Conservation (phyloP, 2,888 invertebrate genomes). For the Dryobotodes eremita region DNA sequence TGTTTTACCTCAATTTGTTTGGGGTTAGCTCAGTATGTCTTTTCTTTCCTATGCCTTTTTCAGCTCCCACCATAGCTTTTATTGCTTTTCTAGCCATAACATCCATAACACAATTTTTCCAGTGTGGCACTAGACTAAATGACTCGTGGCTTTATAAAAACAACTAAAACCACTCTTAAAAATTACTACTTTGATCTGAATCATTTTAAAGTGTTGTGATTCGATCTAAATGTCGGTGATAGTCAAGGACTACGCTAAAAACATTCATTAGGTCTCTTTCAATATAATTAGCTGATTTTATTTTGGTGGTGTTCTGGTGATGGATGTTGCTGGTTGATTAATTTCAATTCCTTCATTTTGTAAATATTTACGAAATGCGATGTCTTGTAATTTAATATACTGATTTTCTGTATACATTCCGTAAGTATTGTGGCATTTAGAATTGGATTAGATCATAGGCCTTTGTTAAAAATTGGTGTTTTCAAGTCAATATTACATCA, state of each 20-base stretch:
- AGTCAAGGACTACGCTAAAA: constrained; percentile 51
- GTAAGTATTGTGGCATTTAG: not conserved
- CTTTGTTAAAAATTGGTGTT: constrained; percentile 15
- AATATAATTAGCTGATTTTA: constrained; percentile 12
- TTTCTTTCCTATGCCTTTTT: not conserved
- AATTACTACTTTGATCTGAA: constrained; percentile 30
- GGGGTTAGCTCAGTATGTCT: not conserved
- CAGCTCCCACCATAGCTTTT: not conserved
- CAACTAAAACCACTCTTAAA: not conserved
- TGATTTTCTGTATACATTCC: not conserved
- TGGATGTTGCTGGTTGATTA: not conserved
- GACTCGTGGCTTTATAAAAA: not conserved
- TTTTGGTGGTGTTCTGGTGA: not conserved
- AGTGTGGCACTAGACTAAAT: not conserved
- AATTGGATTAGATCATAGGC: constrained; percentile 4
- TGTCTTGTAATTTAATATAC: not conserved
- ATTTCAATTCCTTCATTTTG: not conserved
- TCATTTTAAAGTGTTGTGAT: constrained; percentile 55
- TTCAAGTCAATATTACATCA: constrained; percentile 11
- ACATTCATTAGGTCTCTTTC: constrained; percentile 19
- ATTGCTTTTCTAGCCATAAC: not conserved
- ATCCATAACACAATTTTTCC: not conserved
- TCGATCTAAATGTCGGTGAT: constrained; percentile 44
- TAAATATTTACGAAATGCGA: constrained; percentile 6
- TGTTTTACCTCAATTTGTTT: not conserved